phyloP scores from a whole-genome alignment of 2,888 invertebrate species.

The Caenorhabditis sp. region DNA sequence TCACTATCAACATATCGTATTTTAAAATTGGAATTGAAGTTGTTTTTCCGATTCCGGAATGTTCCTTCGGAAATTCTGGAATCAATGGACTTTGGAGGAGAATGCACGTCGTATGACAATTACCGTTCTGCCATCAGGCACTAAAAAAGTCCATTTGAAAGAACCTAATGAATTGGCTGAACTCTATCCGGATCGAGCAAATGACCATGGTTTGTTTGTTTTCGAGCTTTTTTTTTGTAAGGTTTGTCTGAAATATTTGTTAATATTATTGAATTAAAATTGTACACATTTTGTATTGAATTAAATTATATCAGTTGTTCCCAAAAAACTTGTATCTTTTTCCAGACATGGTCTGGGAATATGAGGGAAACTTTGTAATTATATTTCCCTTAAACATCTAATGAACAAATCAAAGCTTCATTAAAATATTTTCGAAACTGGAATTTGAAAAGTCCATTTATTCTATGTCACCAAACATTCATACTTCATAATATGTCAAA shows the following conservation, averaged over 20 bases:
- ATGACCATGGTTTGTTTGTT: constrained; percentile 38
- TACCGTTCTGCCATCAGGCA: constrained; percentile 59
- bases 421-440: too few species aligned
- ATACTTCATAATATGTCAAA: too few species aligned
- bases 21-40: not conserved
- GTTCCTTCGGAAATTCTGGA: constrained; percentile 69
- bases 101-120: constrained; percentile 63
- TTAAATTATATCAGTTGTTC: not conserved
- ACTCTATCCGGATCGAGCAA: constrained; percentile 41
- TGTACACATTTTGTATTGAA: not conserved
- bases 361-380: not conserved
- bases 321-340: too few species aligned
- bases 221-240: constrained; percentile 3
- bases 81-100: constrained; percentile 66
- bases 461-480: too few species aligned
- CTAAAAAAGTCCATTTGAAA: constrained; percentile 58
- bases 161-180: constrained; percentile 47
- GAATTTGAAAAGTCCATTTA: too few species aligned
- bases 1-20: not conserved
- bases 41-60: constrained; percentile 26
- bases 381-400: not conserved
- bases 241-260: not conserved
- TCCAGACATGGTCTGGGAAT: too few species aligned
- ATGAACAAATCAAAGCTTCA: too few species aligned
- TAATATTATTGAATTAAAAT: not conserved